These are phyloP conservation scores for Agriopis leucophaearia DNA, from an alignment of 2,888 invertebrate genomes.

Conservation along the genomic window DNA sequence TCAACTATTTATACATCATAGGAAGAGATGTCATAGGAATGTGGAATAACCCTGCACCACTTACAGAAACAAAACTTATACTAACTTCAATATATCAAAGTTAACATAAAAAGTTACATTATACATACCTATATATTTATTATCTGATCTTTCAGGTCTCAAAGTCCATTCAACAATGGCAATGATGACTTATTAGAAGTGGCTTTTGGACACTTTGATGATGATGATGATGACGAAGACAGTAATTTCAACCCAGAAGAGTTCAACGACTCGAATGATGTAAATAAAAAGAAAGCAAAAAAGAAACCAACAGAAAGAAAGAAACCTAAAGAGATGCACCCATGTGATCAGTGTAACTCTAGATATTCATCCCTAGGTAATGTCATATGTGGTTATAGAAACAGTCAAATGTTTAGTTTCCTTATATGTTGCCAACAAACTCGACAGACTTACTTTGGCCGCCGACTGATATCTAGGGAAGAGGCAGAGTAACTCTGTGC, in stretches of 20 bases:
- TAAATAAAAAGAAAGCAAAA: constrained; percentile 50
- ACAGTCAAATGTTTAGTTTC: neutral
- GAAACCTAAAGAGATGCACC: constrained; percentile 64
- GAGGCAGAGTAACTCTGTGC: no score
- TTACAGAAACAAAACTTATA: neutral
- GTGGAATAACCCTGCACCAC: no score
- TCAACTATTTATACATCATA: no score
- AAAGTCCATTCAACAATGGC: constrained; percentile 64
- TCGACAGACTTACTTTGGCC: no score
- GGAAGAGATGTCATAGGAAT: no score
- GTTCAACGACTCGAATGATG: constrained; percentile 40
- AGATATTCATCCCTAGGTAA: constrained; percentile 73
- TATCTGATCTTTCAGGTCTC: constrained; percentile 56
- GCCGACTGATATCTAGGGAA: no score
- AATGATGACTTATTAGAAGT: constrained; percentile 53
- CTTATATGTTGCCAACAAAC: no score
- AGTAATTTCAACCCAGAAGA: constrained; percentile 47
- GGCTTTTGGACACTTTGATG: constrained; percentile 62
- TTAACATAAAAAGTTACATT: no score
- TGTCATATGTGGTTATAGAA: constrained; percentile 20
- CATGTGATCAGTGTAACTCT: constrained; percentile 76
- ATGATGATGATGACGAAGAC: constrained; percentile 60
- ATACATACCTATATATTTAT: neutral
- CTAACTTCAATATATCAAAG: no score
- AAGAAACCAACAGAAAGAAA: constrained; percentile 53